Conservation (phyloP, 2,888 invertebrate genomes). For the Uropetala carovei region DNA sequence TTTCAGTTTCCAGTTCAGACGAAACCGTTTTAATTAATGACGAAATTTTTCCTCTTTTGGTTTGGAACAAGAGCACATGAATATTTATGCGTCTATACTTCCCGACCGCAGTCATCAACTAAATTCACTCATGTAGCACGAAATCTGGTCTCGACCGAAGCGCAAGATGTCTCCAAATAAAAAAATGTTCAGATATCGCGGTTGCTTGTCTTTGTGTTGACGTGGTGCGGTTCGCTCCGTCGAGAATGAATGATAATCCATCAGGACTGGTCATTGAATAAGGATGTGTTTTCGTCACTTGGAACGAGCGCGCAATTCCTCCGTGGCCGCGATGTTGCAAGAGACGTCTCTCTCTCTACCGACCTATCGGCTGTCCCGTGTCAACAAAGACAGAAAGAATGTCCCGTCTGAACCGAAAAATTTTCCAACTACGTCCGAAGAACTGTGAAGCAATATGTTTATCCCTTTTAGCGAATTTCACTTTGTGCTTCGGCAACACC, state of each 20-base stretch:
- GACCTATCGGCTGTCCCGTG: background rate
- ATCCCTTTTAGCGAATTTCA: too few relatives aligned
- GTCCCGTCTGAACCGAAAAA: too few relatives aligned
- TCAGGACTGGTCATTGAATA: background rate
- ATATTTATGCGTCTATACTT: too few relatives aligned
- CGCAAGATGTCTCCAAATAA: background rate
- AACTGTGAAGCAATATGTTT: background rate
- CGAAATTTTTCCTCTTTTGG: too few relatives aligned
- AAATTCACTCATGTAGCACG: too few relatives aligned
- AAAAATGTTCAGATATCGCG: background rate
- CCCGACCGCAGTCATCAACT: too few relatives aligned
- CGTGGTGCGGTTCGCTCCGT: background rate
- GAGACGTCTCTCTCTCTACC: background rate
- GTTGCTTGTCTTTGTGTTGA: background rate
- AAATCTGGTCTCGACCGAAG: too few relatives aligned
- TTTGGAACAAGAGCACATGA: too few relatives aligned
- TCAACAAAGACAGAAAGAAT: background rate
- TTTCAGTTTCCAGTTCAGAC: too few relatives aligned
- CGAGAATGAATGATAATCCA: background rate
- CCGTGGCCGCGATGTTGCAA: constrained; percentile 4
- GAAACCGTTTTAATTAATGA: too few relatives aligned
- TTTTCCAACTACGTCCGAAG: background rate
- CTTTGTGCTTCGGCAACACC: too few relatives aligned
- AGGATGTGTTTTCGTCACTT: constrained; percentile 17
- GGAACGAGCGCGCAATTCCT: background rate